Conservation (phyloP, 2,888 invertebrate species). For the Uropetala carovei region DNA sequence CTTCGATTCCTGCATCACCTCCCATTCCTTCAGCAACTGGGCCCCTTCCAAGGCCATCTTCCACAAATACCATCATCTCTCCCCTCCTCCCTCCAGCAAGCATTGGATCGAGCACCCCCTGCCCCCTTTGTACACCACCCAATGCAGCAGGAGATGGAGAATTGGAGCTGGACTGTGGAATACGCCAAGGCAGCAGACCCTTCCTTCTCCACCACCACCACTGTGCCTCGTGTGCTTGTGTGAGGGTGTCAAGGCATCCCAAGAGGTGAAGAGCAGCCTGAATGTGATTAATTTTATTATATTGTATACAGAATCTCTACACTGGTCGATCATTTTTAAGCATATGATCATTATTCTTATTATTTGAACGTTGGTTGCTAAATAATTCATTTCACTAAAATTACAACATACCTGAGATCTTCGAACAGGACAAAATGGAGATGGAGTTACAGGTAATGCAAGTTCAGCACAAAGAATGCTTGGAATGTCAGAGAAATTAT, state of each 20-base stretch:
- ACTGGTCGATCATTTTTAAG: neutral
- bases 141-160: conserved; percentile 33
- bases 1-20: conserved; percentile 37
- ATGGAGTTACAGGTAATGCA: conserved; percentile 85
- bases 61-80: conserved; percentile 74
- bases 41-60: conserved; percentile 43
- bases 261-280: conserved; percentile 94
- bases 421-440: conserved; percentile 81
- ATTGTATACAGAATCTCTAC: neutral
- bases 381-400: neutral
- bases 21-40: conserved; percentile 5
- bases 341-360: neutral
- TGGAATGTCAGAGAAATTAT: conserved; percentile 71
- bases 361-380: neutral
- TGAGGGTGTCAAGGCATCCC: conserved; percentile 92
- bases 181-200: conserved; percentile 37
- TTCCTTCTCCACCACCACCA: conserved; percentile 66
- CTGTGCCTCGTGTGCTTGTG: conserved; percentile 81
- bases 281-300: neutral
- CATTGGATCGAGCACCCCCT: conserved; percentile 78
- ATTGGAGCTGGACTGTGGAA: conserved; percentile 36
- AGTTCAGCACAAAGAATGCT: conserved; percentile 89
- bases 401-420: conserved; percentile 76
- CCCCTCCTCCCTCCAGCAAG: conserved; percentile 77
- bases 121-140: conserved; percentile 21